Evolutionary conservation across 2,797 vertebrate genomes (phyloP).

Genomic region (Protosalanx chinensis): DNA sequence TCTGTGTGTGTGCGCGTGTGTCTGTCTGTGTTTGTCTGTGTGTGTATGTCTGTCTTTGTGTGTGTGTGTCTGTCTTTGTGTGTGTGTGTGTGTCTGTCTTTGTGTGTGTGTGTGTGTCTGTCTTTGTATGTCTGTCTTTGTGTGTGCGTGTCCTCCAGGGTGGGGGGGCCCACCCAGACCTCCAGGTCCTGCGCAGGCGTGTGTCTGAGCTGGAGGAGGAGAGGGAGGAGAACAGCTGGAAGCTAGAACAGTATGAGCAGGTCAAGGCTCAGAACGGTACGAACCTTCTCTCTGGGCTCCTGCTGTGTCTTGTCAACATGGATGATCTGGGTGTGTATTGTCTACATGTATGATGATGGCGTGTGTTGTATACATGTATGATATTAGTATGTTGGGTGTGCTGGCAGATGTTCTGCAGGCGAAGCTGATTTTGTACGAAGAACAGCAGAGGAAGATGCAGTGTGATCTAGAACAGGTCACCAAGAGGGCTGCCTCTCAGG

Average conservation of each 20-base stretch:
- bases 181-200: conserved; percentile 63
- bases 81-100: no score
- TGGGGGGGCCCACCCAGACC: conserved; percentile 66
- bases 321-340: not conserved
- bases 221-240: conserved; percentile 76
- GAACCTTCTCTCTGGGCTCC: not conserved
- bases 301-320: not conserved
- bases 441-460: conserved; percentile 86
- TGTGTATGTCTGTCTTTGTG: no score
- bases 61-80: no score
- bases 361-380: not conserved
- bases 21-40: no score
- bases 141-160: conserved; percentile 56
- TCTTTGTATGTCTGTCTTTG: no score
- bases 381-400: not conserved
- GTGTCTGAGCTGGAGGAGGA: conserved; percentile 79
- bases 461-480: conserved; percentile 89
- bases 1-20: no score
- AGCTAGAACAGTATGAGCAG: conserved; percentile 75
- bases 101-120: no score
- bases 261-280: conserved; percentile 81
- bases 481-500: conserved; percentile 90
- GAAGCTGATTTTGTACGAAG: conserved; percentile 85
- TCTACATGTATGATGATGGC: not conserved
- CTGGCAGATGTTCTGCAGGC: conserved; percentile 77